Conservation (phyloP, 2,113 vertebrate genomes). For the Gasterosteus aculeatus region DNA sequence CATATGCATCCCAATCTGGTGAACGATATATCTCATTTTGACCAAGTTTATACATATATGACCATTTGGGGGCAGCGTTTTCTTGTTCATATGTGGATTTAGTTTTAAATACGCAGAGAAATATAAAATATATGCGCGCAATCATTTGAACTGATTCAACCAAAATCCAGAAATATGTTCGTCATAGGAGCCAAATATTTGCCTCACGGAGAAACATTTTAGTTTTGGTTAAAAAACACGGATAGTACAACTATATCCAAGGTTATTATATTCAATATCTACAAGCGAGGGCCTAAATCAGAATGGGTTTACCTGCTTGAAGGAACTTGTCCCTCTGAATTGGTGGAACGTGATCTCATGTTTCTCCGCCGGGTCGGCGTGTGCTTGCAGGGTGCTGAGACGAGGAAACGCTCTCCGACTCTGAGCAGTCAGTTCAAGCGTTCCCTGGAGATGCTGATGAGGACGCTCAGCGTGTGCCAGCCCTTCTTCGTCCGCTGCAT, state of each 20-base stretch:
- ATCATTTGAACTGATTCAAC: too few relatives aligned
- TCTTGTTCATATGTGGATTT: too few relatives aligned
- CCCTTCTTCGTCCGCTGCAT: slow-evolving; percentile 98
- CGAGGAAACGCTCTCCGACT: slow-evolving; percentile 96
- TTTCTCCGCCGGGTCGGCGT: not conserved
- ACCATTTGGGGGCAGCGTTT: too few relatives aligned
- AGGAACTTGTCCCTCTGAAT: too few relatives aligned
- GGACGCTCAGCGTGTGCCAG: slow-evolving; percentile 94
- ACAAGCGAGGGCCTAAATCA: not conserved
- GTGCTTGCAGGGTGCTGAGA: slow-evolving; percentile 89
- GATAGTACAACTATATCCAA: not conserved
- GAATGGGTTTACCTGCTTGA: too few relatives aligned
- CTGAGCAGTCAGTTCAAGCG: slow-evolving; percentile 99
- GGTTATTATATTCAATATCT: not conserved
- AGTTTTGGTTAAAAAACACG: not conserved
- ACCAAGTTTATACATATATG: too few relatives aligned
- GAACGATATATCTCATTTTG: not conserved
- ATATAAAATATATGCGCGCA: too few relatives aligned
- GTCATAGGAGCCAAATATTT: too few relatives aligned
- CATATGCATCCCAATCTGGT: not conserved
- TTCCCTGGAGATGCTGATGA: slow-evolving; percentile 97
- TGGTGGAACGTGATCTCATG: not conserved
- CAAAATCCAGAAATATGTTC: too few relatives aligned
- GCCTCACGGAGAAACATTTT: not conserved
- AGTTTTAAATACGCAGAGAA: too few relatives aligned